These are phyloP conservation scores for Drosophila vallismaia DNA, from an alignment of 2,888 invertebrate genomes.

Conservation along the genomic window DNA sequence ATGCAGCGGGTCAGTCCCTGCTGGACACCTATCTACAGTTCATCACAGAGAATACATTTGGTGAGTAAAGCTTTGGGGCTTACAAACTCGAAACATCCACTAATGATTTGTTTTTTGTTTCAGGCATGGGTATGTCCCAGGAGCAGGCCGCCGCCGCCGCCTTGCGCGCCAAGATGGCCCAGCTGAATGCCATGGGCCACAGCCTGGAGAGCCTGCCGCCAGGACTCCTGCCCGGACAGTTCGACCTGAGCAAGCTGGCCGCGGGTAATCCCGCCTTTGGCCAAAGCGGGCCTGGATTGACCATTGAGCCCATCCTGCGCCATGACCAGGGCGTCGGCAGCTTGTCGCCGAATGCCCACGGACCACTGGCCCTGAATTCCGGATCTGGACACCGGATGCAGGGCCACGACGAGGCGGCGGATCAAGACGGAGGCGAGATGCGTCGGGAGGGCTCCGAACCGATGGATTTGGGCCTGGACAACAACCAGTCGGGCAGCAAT, in stretches of 20 bases:
- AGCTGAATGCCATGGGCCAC: constrained; percentile 88
- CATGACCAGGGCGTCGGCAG: constrained; percentile 70
- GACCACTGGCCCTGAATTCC: constrained; percentile 54
- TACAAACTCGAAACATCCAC: not conserved
- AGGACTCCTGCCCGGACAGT: constrained; percentile 82
- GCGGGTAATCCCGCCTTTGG: constrained; percentile 53
- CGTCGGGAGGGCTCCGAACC: constrained; percentile 82
- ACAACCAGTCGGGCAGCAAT: constrained; percentile 82
- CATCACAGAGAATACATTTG: constrained; percentile 92
- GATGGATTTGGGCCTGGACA: constrained; percentile 83
- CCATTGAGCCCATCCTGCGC: constrained; percentile 82
- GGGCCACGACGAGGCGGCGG: constrained; percentile 46
- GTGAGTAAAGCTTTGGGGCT: constrained; percentile 82
- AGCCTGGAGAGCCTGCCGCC: constrained; percentile 86
- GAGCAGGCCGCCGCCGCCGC: constrained; percentile 90
- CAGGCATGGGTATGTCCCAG: constrained; percentile 86
- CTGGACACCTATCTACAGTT: constrained; percentile 95
- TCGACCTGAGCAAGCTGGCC: constrained; percentile 82
- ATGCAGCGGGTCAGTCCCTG: constrained; percentile 90
- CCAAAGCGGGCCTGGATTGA: constrained; percentile 71
- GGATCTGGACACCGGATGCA: constrained; percentile 48
- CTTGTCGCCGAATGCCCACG: constrained; percentile 60
- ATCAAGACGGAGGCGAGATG: constrained; percentile 68
- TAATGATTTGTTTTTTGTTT: not conserved
- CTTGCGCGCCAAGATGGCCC: constrained; percentile 91